A percentile compares a stretch with the other conserved stretches of the same genome.
These are phyloP conservation scores for Bursaphelenchus mucronatus DNA, from an alignment of 1,140 invertebrate genomes.

Conservation along the genomic window DNA sequence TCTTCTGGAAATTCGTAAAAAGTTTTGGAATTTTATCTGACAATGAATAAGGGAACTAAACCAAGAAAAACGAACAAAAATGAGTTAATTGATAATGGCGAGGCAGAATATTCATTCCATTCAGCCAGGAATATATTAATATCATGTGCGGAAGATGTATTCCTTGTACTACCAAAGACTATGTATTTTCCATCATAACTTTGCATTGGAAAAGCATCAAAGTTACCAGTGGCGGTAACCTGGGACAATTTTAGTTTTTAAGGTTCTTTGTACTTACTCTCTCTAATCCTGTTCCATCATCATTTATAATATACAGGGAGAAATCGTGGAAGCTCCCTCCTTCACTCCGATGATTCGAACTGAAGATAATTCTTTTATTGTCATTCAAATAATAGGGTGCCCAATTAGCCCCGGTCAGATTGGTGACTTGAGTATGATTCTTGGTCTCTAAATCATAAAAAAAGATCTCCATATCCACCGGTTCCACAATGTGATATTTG, in stretches of 20 bases:
- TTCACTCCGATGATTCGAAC: constrained; percentile 33
- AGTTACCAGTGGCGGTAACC: constrained; percentile 39
- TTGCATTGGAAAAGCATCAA: constrained; percentile 47
- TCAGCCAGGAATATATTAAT: constrained; percentile 48
- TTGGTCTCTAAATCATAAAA: constrained; percentile 33
- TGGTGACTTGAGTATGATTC: constrained; percentile 40
- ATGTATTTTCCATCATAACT: constrained; percentile 38
- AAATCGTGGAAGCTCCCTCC: constrained; percentile 42
- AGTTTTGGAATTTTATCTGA: too few species aligned
- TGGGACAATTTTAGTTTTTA: constrained; percentile 6
- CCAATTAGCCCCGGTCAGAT: constrained; percentile 43
- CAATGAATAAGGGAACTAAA: too few species aligned
- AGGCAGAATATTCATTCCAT: constrained; percentile 29
- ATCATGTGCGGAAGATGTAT: constrained; percentile 26
- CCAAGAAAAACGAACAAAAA: too few species aligned
- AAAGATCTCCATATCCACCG: constrained; percentile 45
- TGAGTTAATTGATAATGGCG: background rate
- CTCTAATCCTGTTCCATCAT: constrained; percentile 45
- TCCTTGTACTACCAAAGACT: constrained; percentile 41
- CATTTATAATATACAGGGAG: constrained; percentile 32
- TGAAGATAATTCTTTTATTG: constrained; percentile 46
- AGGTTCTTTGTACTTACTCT: constrained; percentile 5
- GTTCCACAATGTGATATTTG: constrained; percentile 41
- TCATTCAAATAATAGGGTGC: constrained; percentile 48
- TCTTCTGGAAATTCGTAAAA: too few species aligned